Evolutionary conservation across 2,888 invertebrate genomes (phyloP), one percentile per base, ranked within the genome.

Genomic region (Helicoverpa assulta): DNA sequence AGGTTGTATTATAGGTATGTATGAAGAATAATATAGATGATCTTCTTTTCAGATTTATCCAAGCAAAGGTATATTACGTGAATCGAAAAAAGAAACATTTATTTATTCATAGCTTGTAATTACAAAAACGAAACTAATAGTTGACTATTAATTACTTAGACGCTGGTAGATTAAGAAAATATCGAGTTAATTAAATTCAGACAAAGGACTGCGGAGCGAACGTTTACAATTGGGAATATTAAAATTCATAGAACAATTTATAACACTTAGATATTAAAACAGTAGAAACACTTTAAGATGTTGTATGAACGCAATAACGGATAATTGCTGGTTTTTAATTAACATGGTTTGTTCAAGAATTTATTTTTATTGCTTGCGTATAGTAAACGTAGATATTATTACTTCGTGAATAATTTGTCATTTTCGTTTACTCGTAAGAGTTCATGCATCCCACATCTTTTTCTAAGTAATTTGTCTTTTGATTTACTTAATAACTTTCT

Each of bases 221-320:
- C 33, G 54, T 19, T 50, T 60, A 56, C 69, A 80, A 73, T 76
- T 62, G n/a, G 14, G 58, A 80, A 59, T 72, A 79, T 74, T 73
- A 75, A 79, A 75, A 79, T 76, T 67, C 57, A 68, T 60, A 56
- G 60, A 74, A 67, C 58, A 60, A 60, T 67, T 76, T 56, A 61
- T 70, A 52, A 67, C 53, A 61, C 63, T 79, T 63, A 63, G 37
- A 80, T 63, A 60, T 64, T 69, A 61, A 64, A 76, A 57, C 66
- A 65, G 74, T 60, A 57, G 60, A 64, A 78, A 65, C 56, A 57
- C 51, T 67, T 61, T 62, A 56, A 58, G 56, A 63, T 60, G 73
- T 64, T 65, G 64, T 73, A 68, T 69, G 64, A 70, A 57, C 57
- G 60, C 51, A 62, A 61, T 73, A 68, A 63, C 19, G 66, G 52